Evolutionary conservation across 2,797 vertebrate genomes (phyloP), one percentile per base, ranked within the genome.

Genomic region (Lagodon rhomboides): DNA sequence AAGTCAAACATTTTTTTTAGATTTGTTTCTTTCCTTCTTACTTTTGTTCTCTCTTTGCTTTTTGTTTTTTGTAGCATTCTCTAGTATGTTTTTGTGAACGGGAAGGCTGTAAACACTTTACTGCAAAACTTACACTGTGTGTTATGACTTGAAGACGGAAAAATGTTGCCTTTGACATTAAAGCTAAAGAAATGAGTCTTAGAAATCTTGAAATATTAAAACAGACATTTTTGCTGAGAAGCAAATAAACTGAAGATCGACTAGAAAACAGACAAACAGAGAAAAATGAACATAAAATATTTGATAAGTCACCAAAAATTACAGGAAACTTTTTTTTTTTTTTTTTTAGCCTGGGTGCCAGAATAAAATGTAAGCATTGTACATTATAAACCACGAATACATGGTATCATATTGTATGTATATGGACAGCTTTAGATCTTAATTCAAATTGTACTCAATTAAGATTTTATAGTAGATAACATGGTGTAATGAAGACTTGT

Each of bases 51-150:
- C 22, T 77, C 47, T 30, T 38, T 62, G 5, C 27, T 30, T 71
- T 55, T 50, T 11, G n/a, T 17, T 20, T 34, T 66, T 27, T 49
- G 1, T 18, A 5, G 2, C 25, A 8, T 53, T 65, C 12, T 49
- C 55, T 27, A 55, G 41, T 6, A 38, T 56, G 20, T 15, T 67
- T 60, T 53, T 75, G 59, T 34, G 30, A 34, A 79, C 50, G 74
- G 63, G 78, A 84, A 73, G 86, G 75, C 53, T 67, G 34, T 75
- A 86, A 87, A 88, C 34, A 58, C 59, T 83, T 84, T 44, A 75
- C 59, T 15, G 38, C 9, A 43, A 62, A 79, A 34, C 12, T 12
- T 65, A 38, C 30, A 30, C 3, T 49, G 20, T 58, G 61, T 78
- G 13, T 38, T 43, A 8, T 53, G 56, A 75, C 53, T 61, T 51